Conservation (phyloP, 2,888 invertebrate species). For the Balanococcus diminutus region DNA sequence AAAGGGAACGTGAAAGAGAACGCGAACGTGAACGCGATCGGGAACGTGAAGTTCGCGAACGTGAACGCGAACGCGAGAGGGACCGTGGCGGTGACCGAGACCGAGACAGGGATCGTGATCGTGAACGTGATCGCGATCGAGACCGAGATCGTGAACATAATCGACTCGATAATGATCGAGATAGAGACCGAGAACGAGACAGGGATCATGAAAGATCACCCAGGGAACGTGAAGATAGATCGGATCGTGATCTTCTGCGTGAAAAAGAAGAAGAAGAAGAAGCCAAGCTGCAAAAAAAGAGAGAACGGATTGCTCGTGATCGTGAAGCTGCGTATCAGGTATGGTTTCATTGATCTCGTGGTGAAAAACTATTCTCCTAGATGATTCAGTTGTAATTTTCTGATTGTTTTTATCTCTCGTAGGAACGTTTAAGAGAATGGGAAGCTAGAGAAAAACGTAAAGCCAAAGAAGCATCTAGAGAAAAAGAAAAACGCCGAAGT, state of each 20-base stretch:
- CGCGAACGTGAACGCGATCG: slow-evolving; percentile 57
- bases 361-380: not conserved
- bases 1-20: slow-evolving; percentile 52
- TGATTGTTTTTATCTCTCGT: slow-evolving; percentile 26
- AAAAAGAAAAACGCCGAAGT: slow-evolving; percentile 81
- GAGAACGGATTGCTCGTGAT: slow-evolving; percentile 71
- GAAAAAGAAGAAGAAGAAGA: slow-evolving; percentile 81
- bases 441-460: slow-evolving; percentile 88
- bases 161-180: slow-evolving; percentile 47
- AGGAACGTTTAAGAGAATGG: slow-evolving; percentile 72
- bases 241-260: slow-evolving; percentile 59
- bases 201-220: slow-evolving; percentile 50
- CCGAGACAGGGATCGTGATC: slow-evolving; percentile 55
- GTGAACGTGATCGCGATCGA: slow-evolving; percentile 56
- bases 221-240: slow-evolving; percentile 56
- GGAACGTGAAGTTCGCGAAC: slow-evolving; percentile 57
- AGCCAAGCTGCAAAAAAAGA: slow-evolving; percentile 83
- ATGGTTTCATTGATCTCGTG: too few relatives aligned
- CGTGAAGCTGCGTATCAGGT: slow-evolving; percentile 97
- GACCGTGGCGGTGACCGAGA: slow-evolving; percentile 57
- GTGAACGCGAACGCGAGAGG: slow-evolving; percentile 57
- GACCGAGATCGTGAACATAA: slow-evolving; percentile 56
- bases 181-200: slow-evolving; percentile 57
- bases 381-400: not conserved
- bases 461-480: slow-evolving; percentile 86